Evolutionary conservation across 2,797 vertebrate species (phyloP).

Genomic region (Potorous gilbertii): DNA sequence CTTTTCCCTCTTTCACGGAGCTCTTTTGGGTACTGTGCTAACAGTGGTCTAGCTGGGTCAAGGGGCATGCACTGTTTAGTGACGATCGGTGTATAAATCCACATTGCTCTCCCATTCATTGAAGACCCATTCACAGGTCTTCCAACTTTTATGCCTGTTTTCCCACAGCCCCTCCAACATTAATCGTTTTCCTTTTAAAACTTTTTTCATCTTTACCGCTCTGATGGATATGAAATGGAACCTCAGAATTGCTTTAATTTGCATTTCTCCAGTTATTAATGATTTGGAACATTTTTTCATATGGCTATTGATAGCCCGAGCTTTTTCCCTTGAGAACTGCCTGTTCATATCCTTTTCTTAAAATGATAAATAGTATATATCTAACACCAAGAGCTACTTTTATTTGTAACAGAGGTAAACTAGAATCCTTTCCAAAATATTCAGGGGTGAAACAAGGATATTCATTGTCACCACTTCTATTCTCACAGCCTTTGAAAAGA

Average conservation of each 20-base stretch:
- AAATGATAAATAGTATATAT: background rate
- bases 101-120: background rate
- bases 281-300: background rate
- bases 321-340: background rate
- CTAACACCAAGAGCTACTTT: background rate
- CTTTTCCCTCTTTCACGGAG: background rate
- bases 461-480: background rate
- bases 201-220: background rate
- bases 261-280: background rate
- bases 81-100: background rate
- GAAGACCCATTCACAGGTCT: background rate
- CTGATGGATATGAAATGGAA: background rate
- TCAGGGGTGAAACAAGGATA: background rate
- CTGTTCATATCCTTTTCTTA: background rate
- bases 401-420: background rate
- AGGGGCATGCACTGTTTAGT: background rate
- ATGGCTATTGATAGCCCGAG: background rate
- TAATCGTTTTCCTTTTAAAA: background rate
- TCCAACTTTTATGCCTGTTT: background rate
- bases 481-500: background rate
- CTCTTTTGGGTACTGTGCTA: background rate
- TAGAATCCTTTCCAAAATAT: background rate
- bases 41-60: background rate
- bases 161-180: background rate
- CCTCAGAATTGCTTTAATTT: background rate